Evolutionary conservation across 1,140 invertebrate species (phyloP).

Genomic region (Cotesia chilonis): DNA sequence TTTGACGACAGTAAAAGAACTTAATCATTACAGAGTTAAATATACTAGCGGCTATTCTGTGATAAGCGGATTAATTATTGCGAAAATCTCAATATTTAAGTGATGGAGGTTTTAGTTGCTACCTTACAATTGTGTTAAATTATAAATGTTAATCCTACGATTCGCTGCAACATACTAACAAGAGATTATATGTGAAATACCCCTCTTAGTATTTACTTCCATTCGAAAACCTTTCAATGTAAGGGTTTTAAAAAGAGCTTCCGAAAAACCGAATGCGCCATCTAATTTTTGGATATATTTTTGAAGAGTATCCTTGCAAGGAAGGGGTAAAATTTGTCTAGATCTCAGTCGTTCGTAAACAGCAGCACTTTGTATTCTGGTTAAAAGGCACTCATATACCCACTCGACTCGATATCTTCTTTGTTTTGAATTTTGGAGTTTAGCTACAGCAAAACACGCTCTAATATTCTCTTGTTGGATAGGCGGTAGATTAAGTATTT

Average conservation of each 20-base stretch:
- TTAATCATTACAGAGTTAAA: slow-evolving; percentile 4
- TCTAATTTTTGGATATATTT: slow-evolving; percentile 34
- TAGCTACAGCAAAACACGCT: slow-evolving; percentile 32
- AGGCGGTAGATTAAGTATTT: slow-evolving; percentile 16
- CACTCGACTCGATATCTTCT: slow-evolving; percentile 34
- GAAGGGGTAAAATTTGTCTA: slow-evolving; percentile 34
- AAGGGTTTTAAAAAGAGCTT: slow-evolving; percentile 25
- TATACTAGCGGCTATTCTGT: slow-evolving; percentile 6
- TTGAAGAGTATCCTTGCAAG: slow-evolving; percentile 33
- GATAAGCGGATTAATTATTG: slow-evolving; percentile 1
- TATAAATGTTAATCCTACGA: background rate
- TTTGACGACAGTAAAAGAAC: background rate
- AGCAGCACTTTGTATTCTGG: slow-evolving; percentile 32
- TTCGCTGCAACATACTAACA: background rate
- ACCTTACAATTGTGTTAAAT: background rate
- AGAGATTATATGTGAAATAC: slow-evolving; percentile 22
- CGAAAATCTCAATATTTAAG: slow-evolving; percentile 16
- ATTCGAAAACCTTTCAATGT: slow-evolving; percentile 21
- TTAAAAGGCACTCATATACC: slow-evolving; percentile 38
- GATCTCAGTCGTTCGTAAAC: slow-evolving; percentile 32
- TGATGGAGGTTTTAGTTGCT: background rate
- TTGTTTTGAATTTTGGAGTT: slow-evolving; percentile 8
- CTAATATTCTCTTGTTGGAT: slow-evolving; percentile 31
- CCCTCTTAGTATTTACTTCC: slow-evolving; percentile 20
- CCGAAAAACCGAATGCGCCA: slow-evolving; percentile 20